Percentiles rank a stretch among this genome's conserved stretches.
phyloP scores from a whole-genome alignment of 2,113 vertebrate genomes.

The Thomomys bottae region DNA sequence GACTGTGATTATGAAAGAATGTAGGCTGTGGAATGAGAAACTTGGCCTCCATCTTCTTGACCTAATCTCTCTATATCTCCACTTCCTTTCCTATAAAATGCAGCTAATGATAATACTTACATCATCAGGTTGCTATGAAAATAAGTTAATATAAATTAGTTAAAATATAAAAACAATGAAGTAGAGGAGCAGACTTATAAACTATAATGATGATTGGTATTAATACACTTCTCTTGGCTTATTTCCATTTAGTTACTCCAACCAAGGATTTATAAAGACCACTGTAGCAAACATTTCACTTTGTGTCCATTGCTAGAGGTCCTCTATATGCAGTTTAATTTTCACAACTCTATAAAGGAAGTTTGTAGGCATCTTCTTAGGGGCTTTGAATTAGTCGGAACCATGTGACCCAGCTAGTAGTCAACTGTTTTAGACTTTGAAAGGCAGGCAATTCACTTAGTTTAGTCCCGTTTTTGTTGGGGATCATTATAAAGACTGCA shows the following conservation, averaged over 20 bases:
- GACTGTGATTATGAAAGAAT: not conserved
- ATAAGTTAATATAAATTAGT: not conserved
- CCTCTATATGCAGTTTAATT: not conserved
- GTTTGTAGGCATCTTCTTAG: not conserved
- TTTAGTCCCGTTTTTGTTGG: conserved; percentile 22
- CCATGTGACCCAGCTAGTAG: not conserved
- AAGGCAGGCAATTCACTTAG: conserved; percentile 37
- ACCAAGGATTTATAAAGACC: conserved; percentile 14
- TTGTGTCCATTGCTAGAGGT: not conserved
- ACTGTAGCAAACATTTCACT: not conserved
- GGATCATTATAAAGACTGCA: not conserved
- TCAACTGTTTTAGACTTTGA: conserved; percentile 20
- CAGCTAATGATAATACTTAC: not conserved
- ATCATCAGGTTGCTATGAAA: not conserved
- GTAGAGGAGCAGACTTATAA: not conserved
- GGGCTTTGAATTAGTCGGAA: conserved; percentile 7
- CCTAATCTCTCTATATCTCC: not conserved
- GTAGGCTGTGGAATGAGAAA: not conserved
- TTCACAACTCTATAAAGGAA: not conserved
- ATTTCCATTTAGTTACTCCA: not conserved
- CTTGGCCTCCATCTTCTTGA: not conserved
- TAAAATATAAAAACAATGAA: conserved; percentile 26
- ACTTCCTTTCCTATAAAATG: not conserved
- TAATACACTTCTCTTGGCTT: conserved; percentile 3
- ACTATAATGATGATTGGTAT: conserved; percentile 38